These are phyloP conservation scores for Saccostrea cuccullata DNA, from an alignment of 1,140 invertebrate genomes.

Conservation along the genomic window DNA sequence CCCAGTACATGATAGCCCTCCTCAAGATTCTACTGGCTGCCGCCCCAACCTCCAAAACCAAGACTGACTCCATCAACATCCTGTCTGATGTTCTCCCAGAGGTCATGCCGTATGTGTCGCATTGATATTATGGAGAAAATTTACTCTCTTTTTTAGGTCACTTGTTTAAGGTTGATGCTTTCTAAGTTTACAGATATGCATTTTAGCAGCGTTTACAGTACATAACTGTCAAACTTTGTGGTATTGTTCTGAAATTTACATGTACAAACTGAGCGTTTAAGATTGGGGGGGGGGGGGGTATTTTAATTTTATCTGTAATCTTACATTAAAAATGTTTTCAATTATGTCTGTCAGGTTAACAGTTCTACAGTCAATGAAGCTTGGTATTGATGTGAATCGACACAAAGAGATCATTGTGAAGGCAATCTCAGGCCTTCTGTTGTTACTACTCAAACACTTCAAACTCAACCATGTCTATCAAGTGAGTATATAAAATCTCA, in stretches of 20 bases:
- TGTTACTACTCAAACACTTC: constrained; percentile 97
- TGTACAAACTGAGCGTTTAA: no score
- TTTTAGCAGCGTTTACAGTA: no score
- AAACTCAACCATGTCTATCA: constrained; percentile 99
- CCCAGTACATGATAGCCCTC: constrained; percentile 97
- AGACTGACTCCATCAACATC: constrained; percentile 99
- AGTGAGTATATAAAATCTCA: constrained; percentile 83
- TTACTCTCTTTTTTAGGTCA: no score
- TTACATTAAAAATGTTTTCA: no score
- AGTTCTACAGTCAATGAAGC: constrained; percentile 96
- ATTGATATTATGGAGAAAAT: no score
- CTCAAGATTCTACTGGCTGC: constrained; percentile 98
- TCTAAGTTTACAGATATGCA: no score
- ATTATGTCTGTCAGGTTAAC: constrained; percentile 84
- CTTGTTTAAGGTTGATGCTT: no score
- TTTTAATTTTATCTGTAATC: no score
- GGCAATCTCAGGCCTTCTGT: constrained; percentile 95
- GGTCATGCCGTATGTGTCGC: constrained; percentile 90
- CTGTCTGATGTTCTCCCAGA: constrained; percentile 97
- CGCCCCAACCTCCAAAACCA: constrained; percentile 97
- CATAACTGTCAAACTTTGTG: no score
- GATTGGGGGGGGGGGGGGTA: no score
- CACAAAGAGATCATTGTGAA: constrained; percentile 99
- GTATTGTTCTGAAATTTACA: no score
- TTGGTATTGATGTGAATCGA: constrained; percentile 97